These are phyloP conservation scores for Caranx melampygus DNA, from an alignment of 2,113 vertebrate genomes.

Conservation along the genomic window DNA sequence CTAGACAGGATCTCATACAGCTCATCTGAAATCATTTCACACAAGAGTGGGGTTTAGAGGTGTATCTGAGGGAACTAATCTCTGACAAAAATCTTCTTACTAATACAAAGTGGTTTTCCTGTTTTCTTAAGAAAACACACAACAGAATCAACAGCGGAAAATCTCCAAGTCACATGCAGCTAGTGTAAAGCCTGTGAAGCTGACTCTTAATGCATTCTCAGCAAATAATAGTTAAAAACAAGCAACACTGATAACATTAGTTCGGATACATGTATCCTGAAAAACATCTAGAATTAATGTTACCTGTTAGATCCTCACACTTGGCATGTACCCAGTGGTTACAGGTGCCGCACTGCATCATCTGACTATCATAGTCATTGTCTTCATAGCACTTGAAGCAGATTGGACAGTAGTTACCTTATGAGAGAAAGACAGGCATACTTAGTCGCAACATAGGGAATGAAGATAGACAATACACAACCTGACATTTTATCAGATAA, in stretches of 20 bases:
- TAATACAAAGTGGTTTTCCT: not conserved
- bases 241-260: not conserved
- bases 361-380: constrained; percentile 94
- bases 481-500: not conserved
- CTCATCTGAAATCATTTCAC: constrained; percentile 84
- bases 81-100: not conserved
- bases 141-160: not conserved
- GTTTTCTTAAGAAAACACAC: not conserved
- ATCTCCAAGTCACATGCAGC: not conserved
- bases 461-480: not conserved
- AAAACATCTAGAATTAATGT: constrained; percentile 13
- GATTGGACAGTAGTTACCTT: constrained; percentile 94
- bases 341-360: constrained; percentile 94
- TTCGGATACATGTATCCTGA: not conserved
- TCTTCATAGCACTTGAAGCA: constrained; percentile 95
- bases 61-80: not conserved
- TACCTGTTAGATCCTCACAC: constrained; percentile 92
- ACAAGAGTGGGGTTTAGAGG: not conserved
- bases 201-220: not conserved
- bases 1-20: constrained; percentile 94
- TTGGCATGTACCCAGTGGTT: constrained; percentile 95
- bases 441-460: not conserved
- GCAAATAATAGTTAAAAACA: not conserved
- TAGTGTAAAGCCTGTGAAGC: too few species aligned
- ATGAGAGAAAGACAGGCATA: constrained; percentile 5